A percentile compares a stretch with the other conserved stretches of the same genome.
Evolutionary conservation across 2,113 vertebrate genomes (phyloP).

Genomic region (Marcusenius ussheri): DNA sequence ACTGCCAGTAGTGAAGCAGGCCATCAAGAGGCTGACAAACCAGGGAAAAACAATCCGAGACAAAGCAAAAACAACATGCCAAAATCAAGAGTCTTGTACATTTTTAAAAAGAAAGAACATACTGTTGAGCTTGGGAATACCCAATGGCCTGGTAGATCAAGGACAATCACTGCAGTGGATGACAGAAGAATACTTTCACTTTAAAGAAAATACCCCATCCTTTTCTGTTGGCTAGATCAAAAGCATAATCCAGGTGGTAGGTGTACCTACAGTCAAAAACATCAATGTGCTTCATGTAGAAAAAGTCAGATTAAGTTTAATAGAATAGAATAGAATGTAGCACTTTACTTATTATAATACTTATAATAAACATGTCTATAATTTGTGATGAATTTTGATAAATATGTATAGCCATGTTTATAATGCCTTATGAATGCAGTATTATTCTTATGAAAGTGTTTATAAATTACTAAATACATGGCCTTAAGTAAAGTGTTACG

Average conservation of each 20-base stretch:
- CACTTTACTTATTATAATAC: too few relatives aligned
- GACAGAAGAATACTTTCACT: not conserved
- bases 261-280: not conserved
- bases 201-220: not conserved
- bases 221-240: not conserved
- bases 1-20: not conserved
- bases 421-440: too few relatives aligned
- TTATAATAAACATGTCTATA: too few relatives aligned
- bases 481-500: too few relatives aligned
- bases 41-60: not conserved
- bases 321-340: too few relatives aligned
- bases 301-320: too few relatives aligned
- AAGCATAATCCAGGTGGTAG: not conserved
- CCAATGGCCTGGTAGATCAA: not conserved
- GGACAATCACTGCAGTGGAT: not conserved
- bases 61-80: not conserved
- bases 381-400: too few relatives aligned
- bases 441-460: too few relatives aligned
- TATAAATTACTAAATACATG: too few relatives aligned
- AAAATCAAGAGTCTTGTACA: not conserved
- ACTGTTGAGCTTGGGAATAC: not conserved
- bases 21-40: not conserved
- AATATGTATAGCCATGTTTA: too few relatives aligned
- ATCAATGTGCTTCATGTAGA: too few relatives aligned
- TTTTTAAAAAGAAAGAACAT: not conserved